A percentile compares a stretch with the other conserved stretches of the same genome.
These are phyloP conservation scores for Zaprionus capensis DNA, from an alignment of 1,140 invertebrate species.

Conservation along the genomic window DNA sequence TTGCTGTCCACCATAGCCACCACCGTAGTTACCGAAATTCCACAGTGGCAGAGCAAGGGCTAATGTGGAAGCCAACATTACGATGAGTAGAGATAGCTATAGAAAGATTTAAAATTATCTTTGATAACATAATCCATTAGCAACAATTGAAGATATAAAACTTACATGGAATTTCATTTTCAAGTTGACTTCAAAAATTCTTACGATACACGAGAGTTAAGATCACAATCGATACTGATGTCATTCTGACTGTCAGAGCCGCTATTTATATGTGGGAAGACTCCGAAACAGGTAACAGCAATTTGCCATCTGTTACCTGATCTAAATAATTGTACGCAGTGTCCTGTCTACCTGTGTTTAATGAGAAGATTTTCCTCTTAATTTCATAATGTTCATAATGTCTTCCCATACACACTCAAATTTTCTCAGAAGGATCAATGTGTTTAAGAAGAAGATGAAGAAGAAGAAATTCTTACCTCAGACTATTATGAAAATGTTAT, in stretches of 20 bases:
- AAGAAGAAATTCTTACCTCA: not conserved
- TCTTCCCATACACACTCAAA: not conserved
- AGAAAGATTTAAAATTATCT: not conserved
- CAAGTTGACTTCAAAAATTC: not conserved
- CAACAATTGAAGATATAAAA: not conserved
- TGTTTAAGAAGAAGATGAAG: not conserved
- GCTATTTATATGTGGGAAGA: not conserved
- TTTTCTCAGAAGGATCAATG: not conserved
- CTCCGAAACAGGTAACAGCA: not conserved
- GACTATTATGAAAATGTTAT: not conserved
- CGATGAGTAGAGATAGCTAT: not conserved
- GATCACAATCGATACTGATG: not conserved
- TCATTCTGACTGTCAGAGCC: not conserved
- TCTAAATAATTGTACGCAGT: not conserved
- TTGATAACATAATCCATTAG: not conserved
- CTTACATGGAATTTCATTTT: slow-evolving; percentile 23
- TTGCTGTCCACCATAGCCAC: not conserved
- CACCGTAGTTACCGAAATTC: not conserved
- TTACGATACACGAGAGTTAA: not conserved
- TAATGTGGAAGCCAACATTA: not conserved
- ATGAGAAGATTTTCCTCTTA: not conserved
- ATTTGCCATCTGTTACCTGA: not conserved
- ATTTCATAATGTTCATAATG: not conserved
- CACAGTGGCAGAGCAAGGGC: not conserved
- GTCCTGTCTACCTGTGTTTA: not conserved